Base-by-base conservation (phyloP, 2,888 invertebrate species). In the Boloria euphrosyne region DNA sequence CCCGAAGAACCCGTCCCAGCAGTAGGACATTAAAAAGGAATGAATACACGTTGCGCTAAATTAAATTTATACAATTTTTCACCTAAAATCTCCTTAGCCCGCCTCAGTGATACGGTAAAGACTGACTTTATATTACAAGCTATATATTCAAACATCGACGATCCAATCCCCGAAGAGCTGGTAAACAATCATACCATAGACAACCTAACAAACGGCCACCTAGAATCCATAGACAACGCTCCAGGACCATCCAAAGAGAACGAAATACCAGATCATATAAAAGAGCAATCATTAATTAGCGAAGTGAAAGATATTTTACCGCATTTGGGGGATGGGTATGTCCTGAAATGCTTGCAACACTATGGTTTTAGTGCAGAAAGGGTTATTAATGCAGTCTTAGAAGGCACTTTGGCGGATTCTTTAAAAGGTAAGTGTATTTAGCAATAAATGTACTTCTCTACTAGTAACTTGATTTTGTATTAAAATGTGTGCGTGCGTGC, bases 371-470 rank as follows among this genome's bases (percentile, higher is more conserved):
- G 95, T 74, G 92, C 95, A 0, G 96, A 95, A 73, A 93, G 94
- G 74, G 97, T 97, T 3, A 95, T 98, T 67, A 95, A 97, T 80
- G 96, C 96, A 55, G 91, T 98, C 67, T 85, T 98, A 58, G 98
- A 98, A 84, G 94, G 95, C 73, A 94, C 93, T 73, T 78, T 93
- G 63, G 90, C 83, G 6, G 80, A 83, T 31, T 71, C 81, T n/a
- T 78, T 92, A 62, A 82, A 77, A 83, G 83, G 90, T 90, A 18
- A 54, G 17, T 63, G 17, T 22, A 13, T 18, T 14, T 65, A 47
- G 22, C 52, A 18, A 52, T 27, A 14, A 27, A 27, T 52, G 0
- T 22, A 22, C 1, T 22, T 22, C 3, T 22, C 22, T 22, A 22
- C 22, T 22, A 22, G 22, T 22, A 22, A 2, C 3, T 22, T 22